Percentiles rank a stretch among this genome's conserved stretches.
Conservation (phyloP, 2,113 vertebrate species). For the Gymnogyps californianus region DNA sequence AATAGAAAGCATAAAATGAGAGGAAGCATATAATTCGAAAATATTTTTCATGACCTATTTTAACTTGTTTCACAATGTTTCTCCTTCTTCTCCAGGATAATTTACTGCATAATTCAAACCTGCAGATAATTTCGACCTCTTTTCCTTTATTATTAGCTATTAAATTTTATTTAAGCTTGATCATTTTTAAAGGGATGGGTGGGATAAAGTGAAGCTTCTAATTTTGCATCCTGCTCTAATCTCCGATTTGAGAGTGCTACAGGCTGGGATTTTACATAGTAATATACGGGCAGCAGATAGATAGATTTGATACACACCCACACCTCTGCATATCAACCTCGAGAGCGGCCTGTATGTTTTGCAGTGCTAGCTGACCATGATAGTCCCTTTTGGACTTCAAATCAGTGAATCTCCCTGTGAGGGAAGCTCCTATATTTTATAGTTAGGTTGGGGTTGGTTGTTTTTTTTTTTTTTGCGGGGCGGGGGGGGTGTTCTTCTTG, state of each 20-base stretch:
- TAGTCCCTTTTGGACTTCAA: neutral
- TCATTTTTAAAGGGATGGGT: neutral
- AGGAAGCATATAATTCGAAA: neutral
- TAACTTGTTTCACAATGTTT: neutral
- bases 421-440: neutral
- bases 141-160: conserved; percentile 25
- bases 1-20: neutral
- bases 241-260: neutral
- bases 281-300: neutral
- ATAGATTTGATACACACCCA: neutral
- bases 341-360: neutral
- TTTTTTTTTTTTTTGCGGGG: neutral
- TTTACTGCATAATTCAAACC: conserved; percentile 2
- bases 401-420: neutral
- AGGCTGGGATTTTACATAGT: neutral
- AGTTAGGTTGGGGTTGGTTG: neutral
- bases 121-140: conserved; percentile 9
- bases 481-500: neutral
- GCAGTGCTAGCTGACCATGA: neutral
- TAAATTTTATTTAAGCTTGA: neutral
- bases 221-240: conserved; percentile 10
- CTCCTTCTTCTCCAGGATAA: neutral
- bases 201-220: conserved; percentile 12
- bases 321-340: neutral
- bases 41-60: neutral